Evolutionary conservation across 2,797 vertebrate species (phyloP), one percentile per base, ranked within the genome.

Genomic region (Cuniculus paca): DNA sequence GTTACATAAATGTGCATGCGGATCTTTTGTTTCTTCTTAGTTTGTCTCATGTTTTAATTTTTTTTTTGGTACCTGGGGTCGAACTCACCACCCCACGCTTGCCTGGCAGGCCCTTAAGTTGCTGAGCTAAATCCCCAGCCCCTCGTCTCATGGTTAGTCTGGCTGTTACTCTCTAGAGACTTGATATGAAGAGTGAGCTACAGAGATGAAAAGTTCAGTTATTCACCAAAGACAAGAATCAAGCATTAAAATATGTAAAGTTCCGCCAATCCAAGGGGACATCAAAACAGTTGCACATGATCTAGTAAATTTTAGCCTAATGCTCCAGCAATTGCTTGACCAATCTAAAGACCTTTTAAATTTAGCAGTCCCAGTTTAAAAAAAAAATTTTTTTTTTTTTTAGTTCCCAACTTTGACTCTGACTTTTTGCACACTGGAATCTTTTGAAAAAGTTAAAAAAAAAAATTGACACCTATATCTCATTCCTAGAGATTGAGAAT

Each of bases 11-110:
- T 58, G 5, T 5, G 39, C 14, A 58, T 48, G 12, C n/a, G 48
- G 48, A 4, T 10, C 4, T 80, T 83, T 82, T 83, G n/a, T 26
- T 80, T 72, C 17, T 68, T 85, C 16, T 83, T 72, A 16, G 26
- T 81, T 91, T 92, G 60, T 61, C 92, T 68, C 6, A 79, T 92
- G 22, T 56, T 85, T 86, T 95, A 48, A 61, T n/a, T n/a, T n/a
- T n/a, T n/a, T n/a, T n/a, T n/a, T n/a, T n/a, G n/a, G n/a, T n/a
- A n/a, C n/a, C n/a, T n/a, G n/a, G n/a, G n/a, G n/a, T n/a, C n/a
- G n/a, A n/a, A n/a, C n/a, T n/a, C n/a, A n/a, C n/a, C n/a, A n/a
- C n/a, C n/a, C n/a, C n/a, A n/a, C n/a, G n/a, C n/a, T n/a, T n/a
- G n/a, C n/a, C n/a, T n/a, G n/a, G n/a, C n/a, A n/a, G n/a, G n/a